phyloP scores from a whole-genome alignment of 2,113 vertebrate species.

The Paratilapia polleni region DNA sequence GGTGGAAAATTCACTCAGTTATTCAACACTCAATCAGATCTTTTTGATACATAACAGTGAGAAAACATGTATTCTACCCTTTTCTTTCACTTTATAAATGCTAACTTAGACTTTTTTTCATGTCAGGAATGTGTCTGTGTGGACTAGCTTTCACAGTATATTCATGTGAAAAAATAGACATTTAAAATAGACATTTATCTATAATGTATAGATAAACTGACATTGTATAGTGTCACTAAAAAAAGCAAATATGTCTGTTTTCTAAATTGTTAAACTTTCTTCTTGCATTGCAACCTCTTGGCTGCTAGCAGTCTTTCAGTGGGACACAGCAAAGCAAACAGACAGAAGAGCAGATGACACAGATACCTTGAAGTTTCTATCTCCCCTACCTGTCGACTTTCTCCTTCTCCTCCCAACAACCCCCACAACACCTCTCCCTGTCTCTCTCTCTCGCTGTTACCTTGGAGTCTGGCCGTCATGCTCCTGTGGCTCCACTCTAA shows the following conservation, averaged over 20 bases:
- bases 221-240: background rate
- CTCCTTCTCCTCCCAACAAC: conserved; percentile 56
- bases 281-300: conserved; percentile 9
- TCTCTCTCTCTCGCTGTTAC: conserved; percentile 68
- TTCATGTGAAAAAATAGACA: background rate
- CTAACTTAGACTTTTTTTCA: background rate
- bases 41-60: background rate
- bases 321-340: conserved; percentile 43
- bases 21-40: background rate
- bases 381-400: conserved; percentile 68
- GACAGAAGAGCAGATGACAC: conserved; percentile 63
- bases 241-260: background rate
- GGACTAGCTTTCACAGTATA: background rate
- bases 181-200: background rate
- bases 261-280: background rate
- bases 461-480: conserved; percentile 79
- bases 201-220: background rate
- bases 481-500: conserved; percentile 77
- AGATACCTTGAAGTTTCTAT: conserved; percentile 61
- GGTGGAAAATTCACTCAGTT: conserved; percentile 24
- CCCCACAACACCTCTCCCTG: conserved; percentile 53
- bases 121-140: background rate
- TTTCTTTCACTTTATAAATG: background rate
- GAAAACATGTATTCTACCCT: background rate
- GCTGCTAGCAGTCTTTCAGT: conserved; percentile 8